Conservation (phyloP, 2,888 invertebrate species). For the Dioctria rufipes region DNA sequence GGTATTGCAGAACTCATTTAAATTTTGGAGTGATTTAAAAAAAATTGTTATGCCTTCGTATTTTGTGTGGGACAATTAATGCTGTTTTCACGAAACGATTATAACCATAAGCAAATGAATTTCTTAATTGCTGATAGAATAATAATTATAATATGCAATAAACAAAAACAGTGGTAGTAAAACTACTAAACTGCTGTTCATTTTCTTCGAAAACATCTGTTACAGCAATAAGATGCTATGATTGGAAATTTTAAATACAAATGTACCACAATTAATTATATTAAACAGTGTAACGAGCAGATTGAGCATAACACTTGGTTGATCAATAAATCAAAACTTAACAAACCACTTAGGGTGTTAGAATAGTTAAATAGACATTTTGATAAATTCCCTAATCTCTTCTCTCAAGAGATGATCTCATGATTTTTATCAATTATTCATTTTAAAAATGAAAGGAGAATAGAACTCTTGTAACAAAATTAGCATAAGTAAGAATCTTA, state of each 20-base stretch:
- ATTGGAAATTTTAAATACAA: neutral
- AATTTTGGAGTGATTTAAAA: constrained; percentile 30
- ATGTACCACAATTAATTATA: neutral
- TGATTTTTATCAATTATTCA: constrained; percentile 20
- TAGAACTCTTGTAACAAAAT: constrained; percentile 28
- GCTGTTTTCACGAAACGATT: constrained; percentile 1
- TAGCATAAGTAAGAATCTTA: constrained; percentile 19
- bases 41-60: constrained; percentile 22
- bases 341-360: neutral
- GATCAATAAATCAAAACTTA: neutral
- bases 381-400: constrained; percentile 11
- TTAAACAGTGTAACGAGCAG: no score
- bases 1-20: constrained; percentile 37
- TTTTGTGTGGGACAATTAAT: constrained; percentile 8
- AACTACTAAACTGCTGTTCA: neutral
- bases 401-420: constrained; percentile 9
- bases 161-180: neutral
- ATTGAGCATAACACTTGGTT: no score
- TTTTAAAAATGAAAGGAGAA: constrained; percentile 26
- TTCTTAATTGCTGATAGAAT: constrained; percentile 12
- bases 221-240: neutral
- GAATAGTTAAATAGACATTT: neutral
- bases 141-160: constrained; percentile 12
- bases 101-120: constrained; percentile 18
- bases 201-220: neutral